Percentiles rank a stretch among this genome's conserved stretches.
Evolutionary conservation across 2,888 invertebrate genomes (phyloP).

Genomic region (Archips xylosteana): DNA sequence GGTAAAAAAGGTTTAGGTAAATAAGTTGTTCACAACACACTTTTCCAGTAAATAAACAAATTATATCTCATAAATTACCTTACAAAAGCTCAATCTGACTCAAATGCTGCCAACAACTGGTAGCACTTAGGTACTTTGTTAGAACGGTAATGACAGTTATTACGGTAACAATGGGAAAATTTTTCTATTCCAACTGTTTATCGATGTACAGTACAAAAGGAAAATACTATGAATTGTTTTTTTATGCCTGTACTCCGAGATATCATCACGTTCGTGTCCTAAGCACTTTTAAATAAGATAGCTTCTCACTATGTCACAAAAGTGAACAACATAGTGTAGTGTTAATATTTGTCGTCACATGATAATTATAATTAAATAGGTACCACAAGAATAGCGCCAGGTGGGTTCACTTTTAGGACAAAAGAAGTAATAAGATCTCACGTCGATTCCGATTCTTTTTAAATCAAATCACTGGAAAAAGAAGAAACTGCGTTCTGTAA

Average conservation of each 20-base stretch:
- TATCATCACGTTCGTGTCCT: constrained; percentile 17
- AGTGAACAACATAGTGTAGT: too few species aligned
- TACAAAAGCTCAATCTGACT: constrained; percentile 5
- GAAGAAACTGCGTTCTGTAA: too few species aligned
- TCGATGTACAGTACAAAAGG: constrained; percentile 14
- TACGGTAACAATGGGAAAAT: constrained; percentile 37
- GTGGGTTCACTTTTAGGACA: too few species aligned
- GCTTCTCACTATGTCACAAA: too few species aligned
- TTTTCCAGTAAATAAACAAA: not conserved
- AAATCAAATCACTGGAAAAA: too few species aligned
- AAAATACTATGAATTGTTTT: constrained; percentile 29
- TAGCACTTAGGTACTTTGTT: constrained; percentile 7
- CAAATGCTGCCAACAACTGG: constrained; percentile 9
- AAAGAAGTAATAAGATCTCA: too few species aligned
- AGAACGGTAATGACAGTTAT: constrained; percentile 31
- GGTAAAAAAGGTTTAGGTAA: too few species aligned
- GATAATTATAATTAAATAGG: too few species aligned
- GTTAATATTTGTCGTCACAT: too few species aligned
- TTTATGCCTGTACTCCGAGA: constrained; percentile 29
- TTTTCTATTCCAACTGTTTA: constrained; percentile 37
- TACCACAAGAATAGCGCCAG: too few species aligned
- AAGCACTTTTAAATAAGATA: constrained; percentile 6
- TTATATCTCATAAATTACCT: not conserved
- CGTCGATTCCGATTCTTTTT: too few species aligned
- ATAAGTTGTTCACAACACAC: not conserved